Evolutionary conservation across 2,113 vertebrate genomes (phyloP).

Genomic region (Zosterops japonicus): DNA sequence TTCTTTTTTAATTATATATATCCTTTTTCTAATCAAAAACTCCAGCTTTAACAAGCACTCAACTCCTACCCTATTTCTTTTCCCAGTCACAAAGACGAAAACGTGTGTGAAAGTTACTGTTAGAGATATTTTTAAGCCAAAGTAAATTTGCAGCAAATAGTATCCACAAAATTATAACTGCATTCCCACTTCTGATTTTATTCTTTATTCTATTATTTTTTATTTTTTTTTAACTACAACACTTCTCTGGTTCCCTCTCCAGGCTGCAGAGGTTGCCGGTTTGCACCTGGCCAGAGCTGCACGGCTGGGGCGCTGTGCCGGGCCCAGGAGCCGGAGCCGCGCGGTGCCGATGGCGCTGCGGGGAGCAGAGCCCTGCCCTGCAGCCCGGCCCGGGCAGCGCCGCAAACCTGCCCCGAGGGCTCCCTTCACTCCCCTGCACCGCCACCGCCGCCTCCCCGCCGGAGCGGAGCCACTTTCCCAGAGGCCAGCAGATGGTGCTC

Average conservation of each 20-base stretch:
- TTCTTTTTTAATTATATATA: neutral
- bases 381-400: accelerated
- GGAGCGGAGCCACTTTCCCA: neutral
- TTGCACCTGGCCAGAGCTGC: neutral
- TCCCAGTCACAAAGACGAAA: neutral
- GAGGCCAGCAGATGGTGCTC: conserved; percentile 74
- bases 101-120: neutral
- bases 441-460: neutral
- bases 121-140: neutral
- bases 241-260: neutral
- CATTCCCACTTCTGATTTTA: accelerated
- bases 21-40: neutral
- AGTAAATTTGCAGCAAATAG: neutral
- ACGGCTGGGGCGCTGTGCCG: accelerated
- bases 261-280: neutral
- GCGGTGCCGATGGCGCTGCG: too few species aligned
- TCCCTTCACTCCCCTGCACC: accelerated
- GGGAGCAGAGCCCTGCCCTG: neutral
- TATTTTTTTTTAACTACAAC: neutral
- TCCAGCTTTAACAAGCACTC: neutral
- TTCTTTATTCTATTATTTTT: accelerated
- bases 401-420: accelerated
- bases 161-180: neutral
- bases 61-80: neutral
- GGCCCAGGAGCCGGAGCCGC: neutral